phyloP scores from a whole-genome alignment of 2,113 vertebrate species.

The Sorex fumeus region DNA sequence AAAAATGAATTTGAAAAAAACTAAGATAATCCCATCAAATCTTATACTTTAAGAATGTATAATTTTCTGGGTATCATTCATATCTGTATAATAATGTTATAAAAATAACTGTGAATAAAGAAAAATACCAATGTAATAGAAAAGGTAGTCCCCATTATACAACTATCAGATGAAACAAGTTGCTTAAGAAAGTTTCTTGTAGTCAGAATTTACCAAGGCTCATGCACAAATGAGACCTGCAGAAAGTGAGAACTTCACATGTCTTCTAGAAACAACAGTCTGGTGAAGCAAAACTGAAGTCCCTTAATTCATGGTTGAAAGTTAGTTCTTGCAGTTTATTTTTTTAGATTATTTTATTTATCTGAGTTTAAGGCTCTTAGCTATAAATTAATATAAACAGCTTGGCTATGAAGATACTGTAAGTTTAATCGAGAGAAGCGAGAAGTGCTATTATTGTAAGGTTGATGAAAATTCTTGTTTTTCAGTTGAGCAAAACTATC shows the following conservation, averaged over 20 bases:
- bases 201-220: not conserved
- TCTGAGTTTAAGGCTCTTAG: not conserved
- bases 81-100: not conserved
- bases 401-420: not conserved
- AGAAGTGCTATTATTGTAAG: not conserved
- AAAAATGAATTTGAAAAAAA: no score
- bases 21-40: not conserved
- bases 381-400: constrained; percentile 55
- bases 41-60: not conserved
- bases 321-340: not conserved
- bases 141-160: not conserved
- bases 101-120: not conserved
- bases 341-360: constrained; percentile 16
- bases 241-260: not conserved
- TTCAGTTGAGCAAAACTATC: constrained; percentile 1
- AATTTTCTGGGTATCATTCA: not conserved
- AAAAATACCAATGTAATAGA: constrained; percentile 11
- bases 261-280: not conserved
- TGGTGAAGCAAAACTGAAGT: not conserved
- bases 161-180: not conserved
- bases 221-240: not conserved
- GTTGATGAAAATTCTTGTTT: not conserved
- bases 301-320: not conserved
- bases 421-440: constrained; percentile 41
- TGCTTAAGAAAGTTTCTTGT: not conserved